These are phyloP conservation scores for Oreochromis tanganicae DNA, from an alignment of 2,113 vertebrate species.

Conservation along the genomic window DNA sequence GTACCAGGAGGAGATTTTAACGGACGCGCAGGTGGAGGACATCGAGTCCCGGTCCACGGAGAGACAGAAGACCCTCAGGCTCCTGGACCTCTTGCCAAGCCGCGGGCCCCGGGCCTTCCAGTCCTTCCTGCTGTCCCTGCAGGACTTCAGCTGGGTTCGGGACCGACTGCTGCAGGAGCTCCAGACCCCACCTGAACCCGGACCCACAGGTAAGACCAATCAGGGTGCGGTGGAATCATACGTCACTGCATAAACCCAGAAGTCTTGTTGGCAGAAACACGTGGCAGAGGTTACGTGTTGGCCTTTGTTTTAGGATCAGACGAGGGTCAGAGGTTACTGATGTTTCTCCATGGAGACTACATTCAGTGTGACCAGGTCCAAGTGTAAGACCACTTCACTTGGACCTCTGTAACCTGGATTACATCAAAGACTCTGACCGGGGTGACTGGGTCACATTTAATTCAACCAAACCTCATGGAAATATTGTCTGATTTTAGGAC, in stretches of 20 bases:
- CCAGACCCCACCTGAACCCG: background rate
- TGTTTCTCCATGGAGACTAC: background rate
- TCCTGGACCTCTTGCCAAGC: conserved; percentile 84
- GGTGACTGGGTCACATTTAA: background rate
- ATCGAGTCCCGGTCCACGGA: conserved; percentile 78
- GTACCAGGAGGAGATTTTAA: conserved; percentile 86
- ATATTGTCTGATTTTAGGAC: background rate
- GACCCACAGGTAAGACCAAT: conserved; percentile 57
- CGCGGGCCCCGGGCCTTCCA: conserved; percentile 85
- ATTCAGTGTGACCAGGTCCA: background rate
- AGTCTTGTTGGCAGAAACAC: background rate
- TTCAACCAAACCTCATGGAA: background rate
- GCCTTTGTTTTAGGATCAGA: background rate
- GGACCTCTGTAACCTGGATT: background rate
- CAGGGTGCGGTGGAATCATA: background rate
- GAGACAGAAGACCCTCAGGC: conserved; percentile 72
- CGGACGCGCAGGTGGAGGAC: conserved; percentile 78
- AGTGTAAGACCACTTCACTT: background rate
- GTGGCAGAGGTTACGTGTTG: background rate
- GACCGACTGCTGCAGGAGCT: conserved; percentile 70
- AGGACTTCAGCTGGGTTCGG: conserved; percentile 86
- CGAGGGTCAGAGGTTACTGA: background rate
- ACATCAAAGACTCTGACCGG: background rate
- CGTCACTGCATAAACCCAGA: background rate
- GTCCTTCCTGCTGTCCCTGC: conserved; percentile 78